Conservation (phyloP, 2,888 invertebrate species). For the Lasioglossum villosulum region DNA sequence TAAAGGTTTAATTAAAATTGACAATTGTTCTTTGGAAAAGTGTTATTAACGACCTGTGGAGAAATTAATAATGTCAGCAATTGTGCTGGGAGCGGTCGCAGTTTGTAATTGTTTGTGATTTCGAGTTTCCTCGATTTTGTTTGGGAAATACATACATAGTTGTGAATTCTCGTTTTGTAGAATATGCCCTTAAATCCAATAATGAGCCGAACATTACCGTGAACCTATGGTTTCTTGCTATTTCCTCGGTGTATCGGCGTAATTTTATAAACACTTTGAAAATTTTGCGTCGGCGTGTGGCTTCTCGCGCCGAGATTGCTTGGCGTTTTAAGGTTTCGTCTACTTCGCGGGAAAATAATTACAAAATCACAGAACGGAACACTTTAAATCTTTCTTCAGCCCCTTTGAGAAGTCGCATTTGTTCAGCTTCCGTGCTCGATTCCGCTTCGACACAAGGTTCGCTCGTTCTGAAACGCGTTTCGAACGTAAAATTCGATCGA, state of each 20-base stretch:
- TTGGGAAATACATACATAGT: background rate
- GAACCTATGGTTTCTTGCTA: slow-evolving; percentile 76
- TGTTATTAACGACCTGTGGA: background rate
- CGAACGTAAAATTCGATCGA: slow-evolving; percentile 1
- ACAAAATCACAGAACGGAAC: slow-evolving; percentile 77
- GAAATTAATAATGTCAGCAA: background rate
- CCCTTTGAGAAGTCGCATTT: slow-evolving; percentile 48
- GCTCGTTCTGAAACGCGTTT: slow-evolving; percentile 5
- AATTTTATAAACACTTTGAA: slow-evolving; percentile 85
- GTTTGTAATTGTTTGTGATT: background rate
- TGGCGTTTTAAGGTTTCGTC: slow-evolving; percentile 79
- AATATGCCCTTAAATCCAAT: slow-evolving; percentile 76
- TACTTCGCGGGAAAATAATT: slow-evolving; percentile 80
- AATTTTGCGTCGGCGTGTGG: slow-evolving; percentile 81
- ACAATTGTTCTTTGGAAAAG: background rate
- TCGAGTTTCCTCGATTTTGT: background rate
- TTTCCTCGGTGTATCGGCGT: slow-evolving; percentile 78
- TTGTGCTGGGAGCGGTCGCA: background rate
- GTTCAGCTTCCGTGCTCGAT: slow-evolving; percentile 58
- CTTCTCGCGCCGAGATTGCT: slow-evolving; percentile 80
- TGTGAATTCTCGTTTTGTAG: background rate
- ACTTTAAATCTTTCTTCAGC: slow-evolving; percentile 64
- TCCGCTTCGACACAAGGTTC: background rate
- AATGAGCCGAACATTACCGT: slow-evolving; percentile 75
- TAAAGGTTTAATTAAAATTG: background rate